Percentiles rank a stretch among this genome's conserved stretches.
Conservation (phyloP, 1,140 invertebrate species). For the Philaenus spumarius region DNA sequence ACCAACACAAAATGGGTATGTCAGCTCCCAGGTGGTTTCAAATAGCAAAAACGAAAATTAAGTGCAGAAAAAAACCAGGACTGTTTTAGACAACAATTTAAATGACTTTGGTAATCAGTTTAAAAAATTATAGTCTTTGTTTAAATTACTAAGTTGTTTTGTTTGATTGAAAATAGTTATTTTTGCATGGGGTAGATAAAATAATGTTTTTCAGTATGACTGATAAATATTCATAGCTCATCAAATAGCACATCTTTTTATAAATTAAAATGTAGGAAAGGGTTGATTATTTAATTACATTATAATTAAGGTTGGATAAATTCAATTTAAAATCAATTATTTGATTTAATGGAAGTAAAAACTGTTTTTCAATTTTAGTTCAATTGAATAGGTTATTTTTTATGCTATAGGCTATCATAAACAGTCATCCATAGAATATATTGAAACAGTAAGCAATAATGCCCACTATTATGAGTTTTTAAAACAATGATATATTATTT, state of each 20-base stretch:
- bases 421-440: no score
- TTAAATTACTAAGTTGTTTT: neutral
- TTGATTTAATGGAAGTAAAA: no score
- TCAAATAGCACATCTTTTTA: neutral
- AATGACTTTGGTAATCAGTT: slow-evolving; percentile 18
- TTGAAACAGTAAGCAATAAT: no score
- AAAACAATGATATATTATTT: no score
- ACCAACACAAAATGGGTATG: slow-evolving; percentile 16
- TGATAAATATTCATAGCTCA: neutral
- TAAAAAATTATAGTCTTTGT: neutral
- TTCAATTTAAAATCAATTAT: no score
- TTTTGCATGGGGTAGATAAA: neutral
- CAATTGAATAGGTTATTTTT: no score
- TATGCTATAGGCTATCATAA: no score
- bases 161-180: neutral
- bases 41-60: slow-evolving; percentile 16
- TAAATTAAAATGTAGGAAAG: neutral
- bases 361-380: no score
- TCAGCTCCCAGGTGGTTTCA: slow-evolving; percentile 12
- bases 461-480: no score
- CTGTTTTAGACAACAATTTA: slow-evolving; percentile 14
- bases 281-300: neutral
- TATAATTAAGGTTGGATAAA: no score
- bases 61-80: slow-evolving; percentile 18
- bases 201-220: neutral